A percentile compares a stretch with the other conserved stretches of the same genome.
These are phyloP conservation scores for Cladorhizidae sp. DNA, from an alignment of 37 sponge, comb jelly and placozoan species.

Conservation along the genomic window DNA sequence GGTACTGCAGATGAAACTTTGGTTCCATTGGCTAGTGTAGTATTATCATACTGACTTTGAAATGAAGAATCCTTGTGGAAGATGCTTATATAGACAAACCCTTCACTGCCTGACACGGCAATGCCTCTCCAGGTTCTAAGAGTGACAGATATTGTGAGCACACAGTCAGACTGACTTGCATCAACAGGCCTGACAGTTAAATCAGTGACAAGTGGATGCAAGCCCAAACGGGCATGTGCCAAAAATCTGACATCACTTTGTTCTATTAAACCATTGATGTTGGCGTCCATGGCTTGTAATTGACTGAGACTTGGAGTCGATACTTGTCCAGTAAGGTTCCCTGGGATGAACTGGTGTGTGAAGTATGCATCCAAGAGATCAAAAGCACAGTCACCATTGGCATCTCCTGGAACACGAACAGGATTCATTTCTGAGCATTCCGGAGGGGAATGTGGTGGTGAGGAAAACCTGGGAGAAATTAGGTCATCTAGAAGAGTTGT, in stretches of 20 bases:
- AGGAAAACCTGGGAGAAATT: slow-evolving; percentile 11
- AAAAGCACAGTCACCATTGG: slow-evolving; percentile 71
- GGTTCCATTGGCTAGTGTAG: slow-evolving; percentile 38
- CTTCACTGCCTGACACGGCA: not conserved
- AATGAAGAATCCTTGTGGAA: slow-evolving; percentile 49
- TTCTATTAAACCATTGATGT: slow-evolving; percentile 57
- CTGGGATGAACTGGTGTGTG: slow-evolving; percentile 1
- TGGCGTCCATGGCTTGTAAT: slow-evolving; percentile 64
- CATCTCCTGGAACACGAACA: slow-evolving; percentile 31
- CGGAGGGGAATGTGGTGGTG: slow-evolving; percentile 27
- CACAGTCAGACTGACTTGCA: slow-evolving; percentile 61
- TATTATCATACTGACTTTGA: slow-evolving; percentile 41
- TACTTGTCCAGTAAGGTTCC: not conserved
- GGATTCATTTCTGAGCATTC: slow-evolving; percentile 16
- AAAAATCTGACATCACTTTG: slow-evolving; percentile 49
- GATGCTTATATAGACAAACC: slow-evolving; percentile 53
- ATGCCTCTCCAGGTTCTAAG: slow-evolving; percentile 21
- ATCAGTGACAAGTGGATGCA: slow-evolving; percentile 43
- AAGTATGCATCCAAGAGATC: slow-evolving; percentile 55
- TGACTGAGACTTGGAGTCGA: slow-evolving; percentile 20
- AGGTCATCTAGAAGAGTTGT: no score
- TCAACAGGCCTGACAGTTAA: slow-evolving; percentile 35
- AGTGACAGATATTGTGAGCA: slow-evolving; percentile 57
- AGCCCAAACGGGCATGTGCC: slow-evolving; percentile 29
- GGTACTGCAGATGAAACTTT: not conserved